Base-by-base conservation (phyloP, 1,140 invertebrate species). In the Watersipora subatra region DNA sequence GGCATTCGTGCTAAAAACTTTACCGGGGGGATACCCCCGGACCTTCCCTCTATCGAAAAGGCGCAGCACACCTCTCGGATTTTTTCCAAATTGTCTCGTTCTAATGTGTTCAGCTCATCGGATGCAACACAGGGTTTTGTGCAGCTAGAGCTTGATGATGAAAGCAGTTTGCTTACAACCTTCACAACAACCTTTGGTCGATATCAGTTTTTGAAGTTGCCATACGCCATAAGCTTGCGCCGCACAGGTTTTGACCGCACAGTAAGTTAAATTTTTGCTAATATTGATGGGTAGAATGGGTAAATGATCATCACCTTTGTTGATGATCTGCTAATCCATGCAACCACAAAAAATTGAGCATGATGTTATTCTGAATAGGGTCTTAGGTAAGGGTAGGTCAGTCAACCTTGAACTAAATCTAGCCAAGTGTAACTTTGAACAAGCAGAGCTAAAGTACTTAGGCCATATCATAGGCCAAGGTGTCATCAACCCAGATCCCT, bases 61-160 rank as follows among this genome's bases (percentile, higher is more conserved):
- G n/a, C n/a, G n/a, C n/a, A n/a, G n/a, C n/a, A n/a, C n/a, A 64
- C 20, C 19, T 62, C 64, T 17, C 63, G 57, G 27, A 62, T 26
- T 26, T 58, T 12, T 56, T 28, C 19, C 29, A 30, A 28, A 2
- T 20, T 69, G 17, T 19, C 20, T 28, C 22, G 61, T 27, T 65
- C 64, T 1, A 68, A 61, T 25, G 27, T 59, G 1, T 65, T 69
- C 27, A 63, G 30, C 1, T 61, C 28, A n/a, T 26, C 67, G 7
- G 67, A 70, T 15, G 55, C 68, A 20, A 28, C 28, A 20, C 57
- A 22, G 1, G 64, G 57, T 69, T 2, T 69, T 25, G 22, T 66
- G 68, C 28, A 64, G 7, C 19, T 66, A 55, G 30, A 57, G 24
- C 24, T 62, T 67, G 57, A 61, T 70, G 57, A 68, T 68, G 55